phyloP scores from a whole-genome alignment of 2,113 vertebrate genomes.

The Ailurus styani region DNA sequence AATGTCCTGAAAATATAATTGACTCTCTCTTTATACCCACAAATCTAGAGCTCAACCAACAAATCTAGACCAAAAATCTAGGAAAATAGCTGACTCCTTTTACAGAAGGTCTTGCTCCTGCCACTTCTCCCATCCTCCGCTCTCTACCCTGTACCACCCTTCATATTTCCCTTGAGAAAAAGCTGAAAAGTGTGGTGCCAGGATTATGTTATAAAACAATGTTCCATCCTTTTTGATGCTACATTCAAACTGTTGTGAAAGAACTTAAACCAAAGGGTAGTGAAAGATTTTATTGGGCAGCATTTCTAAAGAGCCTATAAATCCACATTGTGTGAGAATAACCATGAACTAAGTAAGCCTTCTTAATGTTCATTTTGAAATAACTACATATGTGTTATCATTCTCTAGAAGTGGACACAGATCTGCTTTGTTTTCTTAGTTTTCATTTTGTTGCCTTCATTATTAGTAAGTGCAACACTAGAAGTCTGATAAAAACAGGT shows the following conservation, averaged over 20 bases:
- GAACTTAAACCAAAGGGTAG: background rate
- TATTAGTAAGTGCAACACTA: background rate
- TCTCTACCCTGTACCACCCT: background rate
- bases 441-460: background rate
- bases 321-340: background rate
- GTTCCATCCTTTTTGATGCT: background rate
- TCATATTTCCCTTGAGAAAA: background rate
- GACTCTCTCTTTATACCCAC: background rate
- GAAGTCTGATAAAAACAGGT: background rate
- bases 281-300: background rate
- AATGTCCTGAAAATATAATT: background rate
- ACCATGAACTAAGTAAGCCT: background rate
- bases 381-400: background rate
- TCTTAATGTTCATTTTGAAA: background rate
- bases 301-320: background rate
- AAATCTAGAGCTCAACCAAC: background rate
- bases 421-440: background rate
- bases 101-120: background rate
- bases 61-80: background rate
- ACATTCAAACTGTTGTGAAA: background rate
- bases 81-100: background rate
- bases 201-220: background rate
- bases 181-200: background rate
- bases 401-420: background rate
- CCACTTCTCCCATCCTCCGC: rapidly evolving